These are phyloP conservation scores for Megaceryle alcyon DNA, from an alignment of 2,797 vertebrate species.

Conservation along the genomic window DNA sequence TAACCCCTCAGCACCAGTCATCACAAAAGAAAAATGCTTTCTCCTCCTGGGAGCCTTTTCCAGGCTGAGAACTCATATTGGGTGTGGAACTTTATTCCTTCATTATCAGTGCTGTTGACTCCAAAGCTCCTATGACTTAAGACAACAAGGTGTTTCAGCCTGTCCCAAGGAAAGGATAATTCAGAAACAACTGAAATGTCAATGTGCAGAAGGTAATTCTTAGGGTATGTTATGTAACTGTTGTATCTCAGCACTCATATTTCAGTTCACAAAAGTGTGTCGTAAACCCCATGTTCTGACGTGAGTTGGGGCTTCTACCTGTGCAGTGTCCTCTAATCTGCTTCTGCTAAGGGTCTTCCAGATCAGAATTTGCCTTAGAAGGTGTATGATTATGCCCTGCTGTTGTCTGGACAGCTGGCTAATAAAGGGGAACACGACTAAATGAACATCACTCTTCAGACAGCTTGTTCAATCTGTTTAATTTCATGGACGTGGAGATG, in stretches of 20 bases:
- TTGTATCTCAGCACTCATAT: not conserved
- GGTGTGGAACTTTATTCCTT: not conserved
- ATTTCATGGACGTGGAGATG: not conserved
- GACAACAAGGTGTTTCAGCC: not conserved
- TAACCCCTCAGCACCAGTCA: not conserved
- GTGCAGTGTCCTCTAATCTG: not conserved
- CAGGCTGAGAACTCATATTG: not conserved
- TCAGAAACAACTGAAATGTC: not conserved
- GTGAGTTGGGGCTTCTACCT: not conserved
- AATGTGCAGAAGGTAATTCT: not conserved
- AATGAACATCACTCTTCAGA: not conserved
- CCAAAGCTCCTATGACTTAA: not conserved
- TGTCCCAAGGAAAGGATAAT: not conserved
- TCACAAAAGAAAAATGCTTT: not conserved
- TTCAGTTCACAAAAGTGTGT: not conserved
- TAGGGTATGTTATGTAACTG: not conserved
- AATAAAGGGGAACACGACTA: not conserved
- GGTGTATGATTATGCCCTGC: not conserved
- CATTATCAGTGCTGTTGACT: not conserved
- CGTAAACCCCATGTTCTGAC: not conserved
- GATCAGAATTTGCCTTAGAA: not conserved
- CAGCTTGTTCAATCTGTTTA: not conserved
- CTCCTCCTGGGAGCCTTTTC: not conserved
- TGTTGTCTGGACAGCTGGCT: not conserved
- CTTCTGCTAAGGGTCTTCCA: not conserved